These are phyloP conservation scores for Pongo pygmaeus DNA, from an alignment of 2,113 vertebrate genomes.

Conservation along the genomic window DNA sequence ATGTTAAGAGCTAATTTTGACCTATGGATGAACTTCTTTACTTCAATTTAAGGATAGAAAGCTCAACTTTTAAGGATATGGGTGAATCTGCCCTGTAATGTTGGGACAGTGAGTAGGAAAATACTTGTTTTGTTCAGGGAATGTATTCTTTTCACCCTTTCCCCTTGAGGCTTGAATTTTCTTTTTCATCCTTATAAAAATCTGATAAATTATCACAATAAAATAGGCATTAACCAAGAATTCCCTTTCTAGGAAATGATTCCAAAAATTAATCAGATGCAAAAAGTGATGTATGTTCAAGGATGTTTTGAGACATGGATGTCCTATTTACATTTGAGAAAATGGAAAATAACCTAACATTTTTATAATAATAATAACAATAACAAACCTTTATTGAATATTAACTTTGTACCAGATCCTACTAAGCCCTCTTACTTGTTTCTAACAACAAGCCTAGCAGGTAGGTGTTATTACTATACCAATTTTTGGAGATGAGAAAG, in stretches of 20 bases:
- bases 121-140: neutral
- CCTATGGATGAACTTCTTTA: neutral
- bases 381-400: neutral
- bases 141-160: neutral
- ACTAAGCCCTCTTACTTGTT: neutral
- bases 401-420: neutral
- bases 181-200: conserved; percentile 40
- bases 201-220: neutral
- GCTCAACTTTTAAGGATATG: neutral
- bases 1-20: neutral
- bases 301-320: neutral
- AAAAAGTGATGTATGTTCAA: neutral
- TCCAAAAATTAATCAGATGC: neutral
- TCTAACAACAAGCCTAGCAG: neutral
- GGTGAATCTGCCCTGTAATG: neutral
- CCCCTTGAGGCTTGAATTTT: neutral
- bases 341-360: neutral
- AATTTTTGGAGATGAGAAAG: neutral
- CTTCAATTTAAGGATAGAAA: neutral
- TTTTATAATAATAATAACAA: neutral
- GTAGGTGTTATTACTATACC: neutral
- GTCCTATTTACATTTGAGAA: conserved; percentile 38
- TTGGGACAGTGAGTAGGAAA: neutral
- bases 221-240: neutral
- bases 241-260: neutral